Evolutionary conservation across 2,888 invertebrate species (phyloP).

Genomic region (Trilocha varians): DNA sequence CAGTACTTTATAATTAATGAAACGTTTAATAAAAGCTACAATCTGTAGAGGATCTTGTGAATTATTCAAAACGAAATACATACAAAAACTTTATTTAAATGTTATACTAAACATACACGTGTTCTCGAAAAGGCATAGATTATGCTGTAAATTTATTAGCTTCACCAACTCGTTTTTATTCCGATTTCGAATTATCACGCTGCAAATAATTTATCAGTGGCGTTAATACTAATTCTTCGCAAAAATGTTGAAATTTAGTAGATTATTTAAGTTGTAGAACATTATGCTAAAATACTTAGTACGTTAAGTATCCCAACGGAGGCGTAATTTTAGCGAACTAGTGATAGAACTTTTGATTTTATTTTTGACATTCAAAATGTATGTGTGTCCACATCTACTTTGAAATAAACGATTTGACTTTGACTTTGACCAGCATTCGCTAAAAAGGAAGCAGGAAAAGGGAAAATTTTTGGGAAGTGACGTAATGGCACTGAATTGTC

Average conservation of each 20-base stretch:
- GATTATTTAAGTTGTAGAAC: not conserved
- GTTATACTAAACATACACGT: not conserved
- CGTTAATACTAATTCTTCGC: not conserved
- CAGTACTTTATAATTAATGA: not conserved
- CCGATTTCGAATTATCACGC: not conserved
- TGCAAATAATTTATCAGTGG: not conserved
- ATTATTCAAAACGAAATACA: not conserved
- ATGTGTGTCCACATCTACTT: no score
- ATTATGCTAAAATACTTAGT: not conserved
- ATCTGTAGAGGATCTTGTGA: not conserved
- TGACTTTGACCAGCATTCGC: no score
- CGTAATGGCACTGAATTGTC: conserved; percentile 18
- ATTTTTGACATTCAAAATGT: no score
- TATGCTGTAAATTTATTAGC: not conserved
- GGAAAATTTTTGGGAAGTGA: conserved; percentile 18
- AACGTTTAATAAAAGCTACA: not conserved
- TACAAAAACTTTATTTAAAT: not conserved
- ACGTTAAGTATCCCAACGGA: not conserved
- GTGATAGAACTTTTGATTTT: no score
- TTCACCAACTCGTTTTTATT: not conserved
- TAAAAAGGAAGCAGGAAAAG: conserved; percentile 17
- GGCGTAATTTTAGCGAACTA: no score
- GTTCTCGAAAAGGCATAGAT: not conserved
- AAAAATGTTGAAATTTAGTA: not conserved
- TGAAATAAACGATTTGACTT: no score